Evolutionary conservation across 2,113 vertebrate genomes (phyloP).

Genomic region (Isurus oxyrinchus): DNA sequence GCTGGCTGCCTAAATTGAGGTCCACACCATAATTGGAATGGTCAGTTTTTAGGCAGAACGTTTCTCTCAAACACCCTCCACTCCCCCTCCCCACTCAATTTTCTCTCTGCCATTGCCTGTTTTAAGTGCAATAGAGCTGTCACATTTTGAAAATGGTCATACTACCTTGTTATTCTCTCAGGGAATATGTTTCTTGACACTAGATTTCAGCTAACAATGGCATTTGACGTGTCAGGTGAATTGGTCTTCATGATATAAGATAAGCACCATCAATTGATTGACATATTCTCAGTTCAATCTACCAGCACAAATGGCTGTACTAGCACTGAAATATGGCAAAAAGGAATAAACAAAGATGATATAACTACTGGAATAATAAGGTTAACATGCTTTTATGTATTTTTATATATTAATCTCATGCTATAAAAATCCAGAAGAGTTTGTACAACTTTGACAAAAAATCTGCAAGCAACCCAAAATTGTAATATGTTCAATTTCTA

Average conservation of each 20-base stretch:
- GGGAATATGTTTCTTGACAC: neutral
- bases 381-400: neutral
- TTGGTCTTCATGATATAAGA: neutral
- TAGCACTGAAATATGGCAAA: neutral
- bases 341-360: neutral
- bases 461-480: neutral
- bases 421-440: neutral
- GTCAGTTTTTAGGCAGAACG: neutral
- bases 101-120: neutral
- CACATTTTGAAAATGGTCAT: neutral
- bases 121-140: neutral
- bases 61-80: neutral
- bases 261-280: neutral
- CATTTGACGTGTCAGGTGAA: neutral
- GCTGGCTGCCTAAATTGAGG: neutral
- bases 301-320: neutral
- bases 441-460: neutral
- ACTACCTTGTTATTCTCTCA: neutral
- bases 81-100: too few relatives aligned
- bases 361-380: neutral
- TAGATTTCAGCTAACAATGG: neutral
- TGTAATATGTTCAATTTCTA: conserved; percentile 7
- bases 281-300: neutral
- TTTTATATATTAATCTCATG: neutral
- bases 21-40: neutral